Base-by-base conservation (phyloP, 2,797 vertebrate species). In the Arctocebus calabarensis region DNA sequence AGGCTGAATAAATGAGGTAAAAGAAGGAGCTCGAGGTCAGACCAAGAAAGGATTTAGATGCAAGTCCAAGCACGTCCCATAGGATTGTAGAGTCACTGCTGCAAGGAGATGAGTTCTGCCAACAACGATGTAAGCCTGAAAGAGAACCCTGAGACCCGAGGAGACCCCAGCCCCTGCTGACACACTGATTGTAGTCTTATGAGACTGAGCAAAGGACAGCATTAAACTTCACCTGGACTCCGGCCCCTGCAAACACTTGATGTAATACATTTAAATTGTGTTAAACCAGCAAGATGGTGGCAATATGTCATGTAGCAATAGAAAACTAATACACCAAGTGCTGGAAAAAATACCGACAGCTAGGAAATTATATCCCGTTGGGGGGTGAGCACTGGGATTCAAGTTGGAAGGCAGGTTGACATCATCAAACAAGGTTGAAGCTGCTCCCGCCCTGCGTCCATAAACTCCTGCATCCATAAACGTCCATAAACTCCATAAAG, bases 301-400 rank as follows among this genome's bases (percentile, higher is more conserved):
- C 7, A 84, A 77, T 61, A 87, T 91, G 5, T 64, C 91, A 86
- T 59, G 43, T 13, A 94, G 9, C 22, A 43, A 68, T 40, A 68
- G 43, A 84, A 86, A 94, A 77, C 2, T 27, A 89, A 89, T 43
- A 88, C 3, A 66, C 13, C 57, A 71, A 91, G 34, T 62, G 57
- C 64, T 82, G 23, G 73, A 25, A 86, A 86, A 94, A 93, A 95
- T 29, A 40, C 19, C 55, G 11, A 86, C n/a, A 93, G 77, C 61
- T 40, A 59, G 19, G 32, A 73, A 71, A 73, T 43, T 81, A 7
- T 43, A 78, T 48, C n/a, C 48, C 17, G 75, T n/a, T 22, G 17
- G 37, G 40, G 23, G 29, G 3, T 83, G 48, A 52, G 23, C 11
- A 12, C 59, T 73, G 84, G 64, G 70, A 70, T 70, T 94, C 59